Evolutionary conservation across 2,797 vertebrate species (phyloP).

Genomic region (Ctenopoma multispine): DNA sequence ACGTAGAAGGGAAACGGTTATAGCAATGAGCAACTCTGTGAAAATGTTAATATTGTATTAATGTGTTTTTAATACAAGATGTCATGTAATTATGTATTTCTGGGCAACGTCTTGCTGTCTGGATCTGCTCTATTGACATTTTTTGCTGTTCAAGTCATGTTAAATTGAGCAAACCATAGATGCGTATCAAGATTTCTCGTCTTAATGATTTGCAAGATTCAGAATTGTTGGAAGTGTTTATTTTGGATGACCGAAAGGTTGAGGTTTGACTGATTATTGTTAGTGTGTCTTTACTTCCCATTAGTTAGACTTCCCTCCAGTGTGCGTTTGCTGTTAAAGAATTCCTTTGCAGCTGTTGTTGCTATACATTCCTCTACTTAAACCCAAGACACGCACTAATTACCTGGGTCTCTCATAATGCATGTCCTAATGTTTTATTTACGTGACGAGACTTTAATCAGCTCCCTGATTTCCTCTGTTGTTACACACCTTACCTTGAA

Average conservation of each 20-base stretch:
- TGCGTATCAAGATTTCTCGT: constrained; percentile 32
- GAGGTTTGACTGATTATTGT: constrained; percentile 31
- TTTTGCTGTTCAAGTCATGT: constrained; percentile 20
- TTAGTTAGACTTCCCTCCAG: constrained; percentile 26
- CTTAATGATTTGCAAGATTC: constrained; percentile 33
- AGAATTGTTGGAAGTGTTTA: constrained; percentile 19
- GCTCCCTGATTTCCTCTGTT: constrained; percentile 71
- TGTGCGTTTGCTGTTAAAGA: constrained; percentile 11
- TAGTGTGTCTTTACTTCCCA: constrained; percentile 16
- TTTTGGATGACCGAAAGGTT: constrained; percentile 11
- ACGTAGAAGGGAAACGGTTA: constrained; percentile 30
- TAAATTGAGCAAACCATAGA: constrained; percentile 49
- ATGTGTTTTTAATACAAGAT: constrained; percentile 7
- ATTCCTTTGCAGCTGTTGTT: constrained; percentile 38
- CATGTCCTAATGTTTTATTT: constrained; percentile 80
- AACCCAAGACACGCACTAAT: constrained; percentile 66
- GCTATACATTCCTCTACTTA: constrained; percentile 53
- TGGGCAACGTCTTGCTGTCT: constrained; percentile 24
- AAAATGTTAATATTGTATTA: neutral
- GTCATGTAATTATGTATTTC: constrained; percentile 25
- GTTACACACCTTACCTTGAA: constrained; percentile 68
- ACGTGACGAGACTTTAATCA: constrained; percentile 74
- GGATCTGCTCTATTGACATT: constrained; percentile 17
- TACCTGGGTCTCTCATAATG: constrained; percentile 64
- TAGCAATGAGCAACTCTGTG: constrained; percentile 26